Evolutionary conservation across 2,888 invertebrate genomes (phyloP), one percentile per base, ranked within the genome.

Genomic region (Embidobia sp.): DNA sequence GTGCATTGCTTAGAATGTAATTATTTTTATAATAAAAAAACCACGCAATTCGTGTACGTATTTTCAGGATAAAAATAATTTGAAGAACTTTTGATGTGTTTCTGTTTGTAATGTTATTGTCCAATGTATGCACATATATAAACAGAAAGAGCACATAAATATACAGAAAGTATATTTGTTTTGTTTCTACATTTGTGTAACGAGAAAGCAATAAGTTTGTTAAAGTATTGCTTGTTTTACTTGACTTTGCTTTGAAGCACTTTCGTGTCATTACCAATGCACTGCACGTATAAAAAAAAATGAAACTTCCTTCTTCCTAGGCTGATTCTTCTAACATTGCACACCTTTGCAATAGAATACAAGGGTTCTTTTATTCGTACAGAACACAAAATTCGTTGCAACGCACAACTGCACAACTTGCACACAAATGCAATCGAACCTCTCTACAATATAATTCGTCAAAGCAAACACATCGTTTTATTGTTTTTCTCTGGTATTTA

Each of bases 171-270:
- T 69, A 59, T 73, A 63, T 78, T 78, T 69, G 70, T 78, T 70
- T 74, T 66, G 61, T 55, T 53, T 40, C 53, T 33, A 61, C 70
- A 72, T 67, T 57, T 66, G 59, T 70, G 72, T 75, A 78, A 78
- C 75, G 78, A 78, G 66, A 67, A 22, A 22, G 22, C 70, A 66
- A 72, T 78, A 78, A 78, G 74, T 78, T 78, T 70, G 78, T 78
- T 75, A 78, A 66, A 66, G 66, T 74, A 44, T 70, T 61, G 64
- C 67, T 63, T 75, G 69, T 75, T 75, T 75, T 61, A 22, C 78
- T 69, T 61, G 48, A 42, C 69, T 74, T 73, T 63, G 49, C 66
- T 72, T 51, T 46, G 35, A 59, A 40, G 70, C 69, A 55, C 64
- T 78, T 74, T 64, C 70, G 33, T 55, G 53, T 64, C 64, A 66